Percentiles rank a stretch among this genome's conserved stretches.
Evolutionary conservation across 2,113 vertebrate species (phyloP).

Genomic region (Dendrocopos noguchii): DNA sequence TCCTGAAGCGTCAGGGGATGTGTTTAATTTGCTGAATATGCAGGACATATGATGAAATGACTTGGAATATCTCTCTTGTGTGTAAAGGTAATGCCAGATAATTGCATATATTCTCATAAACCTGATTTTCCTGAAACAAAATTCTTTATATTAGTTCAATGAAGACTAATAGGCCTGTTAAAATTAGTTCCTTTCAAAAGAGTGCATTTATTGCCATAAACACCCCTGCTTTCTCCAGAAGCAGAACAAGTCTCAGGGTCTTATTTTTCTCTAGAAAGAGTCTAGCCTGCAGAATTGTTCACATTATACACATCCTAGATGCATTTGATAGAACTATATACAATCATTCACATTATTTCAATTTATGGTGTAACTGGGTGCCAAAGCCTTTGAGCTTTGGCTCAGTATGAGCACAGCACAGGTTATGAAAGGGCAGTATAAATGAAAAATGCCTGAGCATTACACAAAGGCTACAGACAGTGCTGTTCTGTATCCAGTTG

Average conservation of each 20-base stretch:
- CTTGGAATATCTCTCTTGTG: constrained; percentile 10
- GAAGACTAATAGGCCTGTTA: neutral
- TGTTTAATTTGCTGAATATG: constrained; percentile 35
- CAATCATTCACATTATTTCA: constrained; percentile 52
- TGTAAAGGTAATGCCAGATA: constrained; percentile 10
- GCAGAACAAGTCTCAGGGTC: neutral
- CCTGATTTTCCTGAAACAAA: neutral
- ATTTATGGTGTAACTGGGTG: constrained; percentile 37
- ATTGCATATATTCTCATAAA: constrained; percentile 34
- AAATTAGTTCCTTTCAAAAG: constrained; percentile 21
- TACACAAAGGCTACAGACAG: constrained; percentile 4
- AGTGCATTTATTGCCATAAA: constrained; percentile 15
- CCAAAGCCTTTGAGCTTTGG: constrained; percentile 40
- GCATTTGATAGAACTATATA: neutral
- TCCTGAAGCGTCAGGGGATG: neutral
- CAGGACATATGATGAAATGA: neutral
- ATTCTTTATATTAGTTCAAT: constrained; percentile 17
- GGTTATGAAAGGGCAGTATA: constrained; percentile 24
- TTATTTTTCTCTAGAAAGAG: neutral
- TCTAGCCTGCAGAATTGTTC: neutral
- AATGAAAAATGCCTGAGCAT: constrained; percentile 23
- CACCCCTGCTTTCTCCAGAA: neutral
- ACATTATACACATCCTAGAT: neutral
- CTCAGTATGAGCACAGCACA: neutral
- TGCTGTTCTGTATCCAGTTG: neutral